Percentiles rank a stretch among this genome's conserved stretches.
Evolutionary conservation across 2,888 invertebrate genomes (phyloP).

Genomic region (Zygaena filipendulae): DNA sequence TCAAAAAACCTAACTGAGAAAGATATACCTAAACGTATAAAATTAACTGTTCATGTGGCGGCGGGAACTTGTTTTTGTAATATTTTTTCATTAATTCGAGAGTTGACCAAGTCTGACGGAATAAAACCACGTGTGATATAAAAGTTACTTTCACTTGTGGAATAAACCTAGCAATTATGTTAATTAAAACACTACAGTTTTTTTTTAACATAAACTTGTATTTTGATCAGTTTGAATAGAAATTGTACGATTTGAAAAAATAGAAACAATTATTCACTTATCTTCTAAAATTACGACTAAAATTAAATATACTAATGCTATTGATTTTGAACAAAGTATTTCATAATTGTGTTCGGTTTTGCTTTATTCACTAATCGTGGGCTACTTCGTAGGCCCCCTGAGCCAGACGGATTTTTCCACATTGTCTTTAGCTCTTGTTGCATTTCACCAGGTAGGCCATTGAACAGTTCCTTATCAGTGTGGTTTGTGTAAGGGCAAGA

Average conservation of each 20-base stretch:
- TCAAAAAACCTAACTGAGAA: no score
- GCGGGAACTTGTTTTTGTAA: no score
- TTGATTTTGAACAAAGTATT: constrained; percentile 76
- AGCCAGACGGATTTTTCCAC: constrained; percentile 67
- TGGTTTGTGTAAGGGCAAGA: constrained; percentile 69
- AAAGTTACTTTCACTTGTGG: no score
- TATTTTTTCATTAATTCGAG: no score
- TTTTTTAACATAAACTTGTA: constrained; percentile 63
- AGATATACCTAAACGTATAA: no score
- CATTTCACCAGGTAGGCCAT: constrained; percentile 75
- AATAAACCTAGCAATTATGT: no score
- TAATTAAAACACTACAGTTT: no score
- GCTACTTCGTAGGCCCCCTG: constrained; percentile 46
- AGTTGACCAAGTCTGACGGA: no score
- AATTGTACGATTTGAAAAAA: constrained; percentile 68
- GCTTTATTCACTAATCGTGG: constrained; percentile 63
- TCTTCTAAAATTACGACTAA: constrained; percentile 62
- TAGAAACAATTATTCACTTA: constrained; percentile 69
- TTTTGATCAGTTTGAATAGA: constrained; percentile 66
- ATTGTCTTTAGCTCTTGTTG: constrained; percentile 79
- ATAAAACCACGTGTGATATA: no score
- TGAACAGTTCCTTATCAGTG: constrained; percentile 76
- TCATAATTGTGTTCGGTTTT: constrained; percentile 72
- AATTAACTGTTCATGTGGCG: no score
- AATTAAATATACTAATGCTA: constrained; percentile 66